Evolutionary conservation across 2,113 vertebrate genomes (phyloP), one percentile per base, ranked within the genome.

Genomic region (Xiphorhynchus elegans): DNA sequence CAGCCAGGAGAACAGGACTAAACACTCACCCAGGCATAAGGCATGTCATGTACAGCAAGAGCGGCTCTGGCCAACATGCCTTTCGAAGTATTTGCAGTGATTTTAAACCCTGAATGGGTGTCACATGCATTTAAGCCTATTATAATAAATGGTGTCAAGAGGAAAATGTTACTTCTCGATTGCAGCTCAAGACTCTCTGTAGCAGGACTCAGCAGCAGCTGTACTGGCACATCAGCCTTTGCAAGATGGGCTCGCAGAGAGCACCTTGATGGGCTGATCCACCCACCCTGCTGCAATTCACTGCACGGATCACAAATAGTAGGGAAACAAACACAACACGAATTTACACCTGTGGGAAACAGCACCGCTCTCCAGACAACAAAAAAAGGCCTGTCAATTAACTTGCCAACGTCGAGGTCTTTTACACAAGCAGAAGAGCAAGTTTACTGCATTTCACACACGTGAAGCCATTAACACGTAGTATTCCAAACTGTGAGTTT

Each of bases 1-100:
- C 44, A 87, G 85, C 50, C 91, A 95, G 35, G 13, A 96, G 19
- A 49, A 76, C 37, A 68, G 81, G 47, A 74, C 79, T 84, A 59
- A 88, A 77, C 55, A 70, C 58, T 87, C 70, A 80, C 33, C 42
- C 70, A 90, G 59, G 90, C 59, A n/a, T 3, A 62, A 70, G 59
- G 72, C 70, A 83, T 7, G 0, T 63, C 82, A 88, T 17, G 7
- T 29, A 72, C 60, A 40, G 2, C 37, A 74, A 33, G 47, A 63
- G 75, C 0, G 0, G 47, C 64, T 10, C 0, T 11, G 39, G 67
- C 82, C 82, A 96, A 42, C 63, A 44, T 14, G 75, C 47, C 47
- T 80, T 80, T 17, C 83, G 75, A 95, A 52, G 72, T 3, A 47
- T 70, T 31, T 70, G 67, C 50, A 35, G 35, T 3, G 39, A 75